Base-by-base conservation (phyloP, 1,140 invertebrate species). In the Belonocnema kinseyi region DNA sequence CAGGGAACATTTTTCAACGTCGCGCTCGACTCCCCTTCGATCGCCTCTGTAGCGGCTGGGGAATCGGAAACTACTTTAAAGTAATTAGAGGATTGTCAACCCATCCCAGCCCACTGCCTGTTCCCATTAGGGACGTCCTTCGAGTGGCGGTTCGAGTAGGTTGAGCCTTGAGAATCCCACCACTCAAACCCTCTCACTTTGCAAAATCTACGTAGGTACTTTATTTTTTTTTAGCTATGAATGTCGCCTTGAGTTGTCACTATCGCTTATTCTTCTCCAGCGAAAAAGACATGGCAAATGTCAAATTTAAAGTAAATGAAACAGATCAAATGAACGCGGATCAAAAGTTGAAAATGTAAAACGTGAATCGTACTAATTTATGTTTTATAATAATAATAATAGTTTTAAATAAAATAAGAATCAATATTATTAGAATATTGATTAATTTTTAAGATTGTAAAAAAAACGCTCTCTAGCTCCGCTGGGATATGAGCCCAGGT, bases 11-110 rank as follows among this genome's bases (percentile, higher is more conserved):
- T 83, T 81, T 81, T 80, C 77, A 80, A 77, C 77, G 77, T 77
- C 73, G 75, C 73, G 72, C 77, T 70, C 66, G 46, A 78, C 78
- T 78, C 81, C 80, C 82, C 76, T 85, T 82, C 80, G 79, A 81
- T 80, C 74, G 76, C 71, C 80, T 79, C 76, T 70, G 76, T 75
- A 76, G 75, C 79, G 75, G 78, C 82, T 81, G 81, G 84, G 85
- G 86, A 88, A 89, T 89, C 82, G 85, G 82, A 87, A 90, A 90
- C 88, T 90, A 89, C 88, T 90, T 90, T 90, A 88, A 90, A 90
- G 88, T 90, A 90, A 90, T 90, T 90, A 90, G 88, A 87, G 88
- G 85, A 90, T 89, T 89, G 88, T 90, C 88, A 90, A 88, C 83
- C 85, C 83, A 87, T 86, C 79, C 84, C 82, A 78, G 79, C 80